Conservation (phyloP, 2,797 vertebrate species). For the Lutjanus campechanus region DNA sequence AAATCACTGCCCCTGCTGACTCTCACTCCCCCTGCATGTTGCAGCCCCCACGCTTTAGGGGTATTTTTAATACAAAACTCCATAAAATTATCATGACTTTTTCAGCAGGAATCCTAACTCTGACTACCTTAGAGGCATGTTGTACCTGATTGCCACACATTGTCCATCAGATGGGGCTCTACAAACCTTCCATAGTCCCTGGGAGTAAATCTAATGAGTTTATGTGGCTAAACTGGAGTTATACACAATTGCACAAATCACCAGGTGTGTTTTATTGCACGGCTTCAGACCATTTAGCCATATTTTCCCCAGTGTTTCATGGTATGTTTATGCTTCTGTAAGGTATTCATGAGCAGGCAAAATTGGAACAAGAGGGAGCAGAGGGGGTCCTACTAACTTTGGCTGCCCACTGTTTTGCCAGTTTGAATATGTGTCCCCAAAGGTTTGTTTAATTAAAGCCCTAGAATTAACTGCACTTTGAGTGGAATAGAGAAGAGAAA, state of each 20-base stretch:
- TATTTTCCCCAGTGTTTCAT: constrained; percentile 9
- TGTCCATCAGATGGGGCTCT: constrained; percentile 13
- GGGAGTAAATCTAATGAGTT: constrained; percentile 21
- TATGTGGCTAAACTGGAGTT: constrained; percentile 4
- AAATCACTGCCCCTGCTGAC: not conserved
- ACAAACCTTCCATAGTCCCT: constrained; percentile 12
- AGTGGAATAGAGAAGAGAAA: constrained; percentile 66
- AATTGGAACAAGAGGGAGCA: constrained; percentile 46
- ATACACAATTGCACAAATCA: constrained; percentile 23
- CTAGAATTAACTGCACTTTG: constrained; percentile 74
- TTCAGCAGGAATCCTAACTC: constrained; percentile 9
- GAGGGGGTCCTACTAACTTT: constrained; percentile 54
- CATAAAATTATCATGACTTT: constrained; percentile 3
- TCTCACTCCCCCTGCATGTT: constrained; percentile 10
- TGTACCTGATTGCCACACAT: not conserved
- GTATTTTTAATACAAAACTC: constrained; percentile 23
- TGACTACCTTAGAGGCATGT: not conserved
- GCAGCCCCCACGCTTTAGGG: not conserved
- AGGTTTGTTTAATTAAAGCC: constrained; percentile 80
- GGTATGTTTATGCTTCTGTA: constrained; percentile 43
- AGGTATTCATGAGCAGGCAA: constrained; percentile 55
- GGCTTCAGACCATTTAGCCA: constrained; percentile 39
- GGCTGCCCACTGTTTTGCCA: constrained; percentile 66
- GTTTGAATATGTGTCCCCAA: constrained; percentile 70
- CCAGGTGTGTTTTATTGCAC: constrained; percentile 45